Percentiles rank a stretch among this genome's conserved stretches.
Conservation (phyloP, 2,888 invertebrate species). For the Hydraecia micacea region DNA sequence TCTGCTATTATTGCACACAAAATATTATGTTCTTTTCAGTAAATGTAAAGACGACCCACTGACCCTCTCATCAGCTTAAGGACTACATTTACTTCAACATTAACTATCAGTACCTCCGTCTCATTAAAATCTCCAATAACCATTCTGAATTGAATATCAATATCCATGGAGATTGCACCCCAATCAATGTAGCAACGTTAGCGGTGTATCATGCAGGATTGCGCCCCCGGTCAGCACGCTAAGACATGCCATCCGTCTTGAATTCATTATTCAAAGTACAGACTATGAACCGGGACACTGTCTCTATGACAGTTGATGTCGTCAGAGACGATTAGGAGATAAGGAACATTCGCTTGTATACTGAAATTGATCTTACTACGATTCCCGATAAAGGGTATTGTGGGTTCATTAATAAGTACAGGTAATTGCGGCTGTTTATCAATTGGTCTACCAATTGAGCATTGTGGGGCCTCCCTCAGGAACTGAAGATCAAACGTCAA, state of each 20-base stretch:
- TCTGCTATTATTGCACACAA: too few relatives aligned
- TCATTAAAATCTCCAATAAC: not conserved
- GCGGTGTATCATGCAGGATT: constrained; percentile 27
- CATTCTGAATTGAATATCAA: constrained; percentile 13
- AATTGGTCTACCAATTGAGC: not conserved
- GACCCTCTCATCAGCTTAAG: not conserved
- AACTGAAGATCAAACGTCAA: not conserved
- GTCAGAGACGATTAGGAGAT: not conserved
- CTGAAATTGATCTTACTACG: not conserved
- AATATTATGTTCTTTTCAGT: too few relatives aligned
- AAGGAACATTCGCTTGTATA: not conserved
- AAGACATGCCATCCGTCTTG: constrained; percentile 38
- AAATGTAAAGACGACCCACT: too few relatives aligned
- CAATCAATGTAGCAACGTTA: constrained; percentile 18
- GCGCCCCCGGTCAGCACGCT: not conserved
- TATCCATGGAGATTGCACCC: not conserved
- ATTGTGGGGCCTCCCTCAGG: not conserved
- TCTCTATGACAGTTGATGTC: not conserved
- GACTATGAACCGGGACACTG: constrained; percentile 9
- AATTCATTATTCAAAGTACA: constrained; percentile 33
- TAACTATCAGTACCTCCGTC: not conserved
- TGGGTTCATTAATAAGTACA: not conserved
- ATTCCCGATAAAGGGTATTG: not conserved
- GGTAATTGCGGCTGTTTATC: not conserved
- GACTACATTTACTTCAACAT: not conserved